Conservation (phyloP, 2,888 invertebrate genomes). For the Dinocampus coccinellae region DNA sequence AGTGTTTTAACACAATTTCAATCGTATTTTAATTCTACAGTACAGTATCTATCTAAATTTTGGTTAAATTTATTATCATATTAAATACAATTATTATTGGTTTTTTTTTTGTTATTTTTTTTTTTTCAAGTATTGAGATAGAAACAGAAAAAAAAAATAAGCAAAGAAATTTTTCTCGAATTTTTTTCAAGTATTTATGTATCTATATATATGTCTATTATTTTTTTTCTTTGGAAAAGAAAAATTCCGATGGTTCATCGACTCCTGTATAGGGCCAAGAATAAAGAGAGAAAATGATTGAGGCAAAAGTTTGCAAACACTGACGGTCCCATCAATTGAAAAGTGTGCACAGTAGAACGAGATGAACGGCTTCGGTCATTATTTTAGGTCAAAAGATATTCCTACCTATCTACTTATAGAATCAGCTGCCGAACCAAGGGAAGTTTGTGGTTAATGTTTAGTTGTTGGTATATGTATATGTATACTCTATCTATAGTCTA, state of each 20-base stretch:
- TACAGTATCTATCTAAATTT: background rate
- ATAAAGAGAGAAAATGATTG: conserved; percentile 37
- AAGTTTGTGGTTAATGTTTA: background rate
- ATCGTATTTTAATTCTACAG: conserved; percentile 36
- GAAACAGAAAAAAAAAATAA: background rate
- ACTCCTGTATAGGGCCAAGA: background rate
- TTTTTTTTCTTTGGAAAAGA: no score
- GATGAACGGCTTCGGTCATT: conserved; percentile 51
- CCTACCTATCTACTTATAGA: conserved; percentile 63
- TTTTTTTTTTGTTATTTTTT: background rate
- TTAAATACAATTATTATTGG: background rate
- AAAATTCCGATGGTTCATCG: background rate
- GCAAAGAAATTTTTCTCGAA: background rate
- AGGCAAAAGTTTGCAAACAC: conserved; percentile 36
- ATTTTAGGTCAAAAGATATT: conserved; percentile 61
- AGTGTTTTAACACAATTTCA: conserved; percentile 63
- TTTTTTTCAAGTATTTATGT: no score
- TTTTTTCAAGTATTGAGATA: no score
- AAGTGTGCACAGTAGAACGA: conserved; percentile 61
- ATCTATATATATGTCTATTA: no score
- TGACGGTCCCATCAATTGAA: conserved; percentile 32
- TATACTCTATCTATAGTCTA: background rate
- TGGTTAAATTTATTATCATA: background rate
- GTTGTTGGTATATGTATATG: background rate
- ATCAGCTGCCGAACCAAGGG: conserved; percentile 60